Conservation (phyloP, 2,888 invertebrate genomes). For the Drosophila subsilvestris region DNA sequence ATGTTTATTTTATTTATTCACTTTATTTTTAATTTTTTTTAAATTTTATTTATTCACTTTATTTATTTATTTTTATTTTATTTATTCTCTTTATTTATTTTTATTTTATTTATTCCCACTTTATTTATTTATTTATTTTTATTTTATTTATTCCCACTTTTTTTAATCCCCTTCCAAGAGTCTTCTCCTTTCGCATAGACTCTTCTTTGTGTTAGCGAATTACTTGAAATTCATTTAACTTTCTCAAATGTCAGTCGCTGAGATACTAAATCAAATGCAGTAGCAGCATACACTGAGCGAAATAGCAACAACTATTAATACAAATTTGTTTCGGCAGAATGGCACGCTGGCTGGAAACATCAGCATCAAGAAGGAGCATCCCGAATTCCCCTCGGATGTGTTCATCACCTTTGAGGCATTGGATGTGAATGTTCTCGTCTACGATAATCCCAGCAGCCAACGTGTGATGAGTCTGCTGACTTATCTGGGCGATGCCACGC, state of each 20-base stretch:
- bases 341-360: conserved; percentile 90
- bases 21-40: too few species aligned
- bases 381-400: conserved; percentile 89
- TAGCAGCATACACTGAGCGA: background rate
- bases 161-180: too few species aligned
- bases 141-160: too few species aligned
- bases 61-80: too few species aligned
- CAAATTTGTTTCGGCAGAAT: conserved; percentile 83
- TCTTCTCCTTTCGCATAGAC: background rate
- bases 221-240: conserved; percentile 12
- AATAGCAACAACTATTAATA: background rate
- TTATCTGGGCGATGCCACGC: conserved; percentile 87
- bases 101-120: too few species aligned
- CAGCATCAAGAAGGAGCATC: conserved; percentile 87
- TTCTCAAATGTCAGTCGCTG: conserved; percentile 4
- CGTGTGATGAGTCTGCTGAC: conserved; percentile 85
- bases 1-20: too few species aligned
- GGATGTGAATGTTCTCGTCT: conserved; percentile 69
- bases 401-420: conserved; percentile 85
- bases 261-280: conserved; percentile 15
- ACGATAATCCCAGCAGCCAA: conserved; percentile 81
- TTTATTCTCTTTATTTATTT: too few species aligned
- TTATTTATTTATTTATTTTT: too few species aligned
- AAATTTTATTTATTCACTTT: too few species aligned
- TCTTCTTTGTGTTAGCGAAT: background rate